Base-by-base conservation (phyloP, 2,797 vertebrate species). In the Tinamus major region DNA sequence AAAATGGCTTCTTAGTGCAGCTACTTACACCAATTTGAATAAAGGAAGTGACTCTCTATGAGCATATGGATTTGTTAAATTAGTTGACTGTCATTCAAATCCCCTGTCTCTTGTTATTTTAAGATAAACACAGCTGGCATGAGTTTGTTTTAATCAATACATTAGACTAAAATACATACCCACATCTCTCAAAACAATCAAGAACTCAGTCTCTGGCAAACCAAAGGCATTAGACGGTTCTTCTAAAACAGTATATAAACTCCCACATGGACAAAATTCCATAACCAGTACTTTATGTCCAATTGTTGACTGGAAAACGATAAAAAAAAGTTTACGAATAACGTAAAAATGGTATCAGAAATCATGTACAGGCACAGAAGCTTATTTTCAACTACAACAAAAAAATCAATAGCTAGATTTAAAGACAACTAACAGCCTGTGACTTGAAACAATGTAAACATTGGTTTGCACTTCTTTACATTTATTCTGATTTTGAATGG, bases 261-360 rank as follows among this genome's bases (percentile, higher is more conserved):
- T 99, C 5, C 99, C 99, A 71, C 99, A 99, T 1, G 99, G 99
- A 96, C 99, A 99, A 88, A 99, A 99, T 97, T 99, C 99, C 99
- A 99, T 99, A 90, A 99, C 98, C 93, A 99, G 97, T 23, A 99
- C 99, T 97, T 99, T 99, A 94, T 99, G 98, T 62, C 99, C 98
- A 13, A 98, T 98, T 56, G 99, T 99, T 76, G 98, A 98, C 99
- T 99, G 97, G 14, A 92, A 96, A 97, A 94, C 72, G 89, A 59
- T n/a, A 61, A 59, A 83, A 35, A 55, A 72, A 84, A 56, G 53
- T 44, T 33, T 51, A 24, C 61, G 65, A 93, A 62, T 61, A 42
- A 2, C 51, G 49, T 53, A 55, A 83, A 79, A 89, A 27, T 20
- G 71, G 19, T 35, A 10, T 37, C 51, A 94, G 61, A 90, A 77